A percentile compares a stretch with the other conserved stretches of the same genome.
Conservation (phyloP, 2,797 vertebrate species). For the Crotalus adamanteus region DNA sequence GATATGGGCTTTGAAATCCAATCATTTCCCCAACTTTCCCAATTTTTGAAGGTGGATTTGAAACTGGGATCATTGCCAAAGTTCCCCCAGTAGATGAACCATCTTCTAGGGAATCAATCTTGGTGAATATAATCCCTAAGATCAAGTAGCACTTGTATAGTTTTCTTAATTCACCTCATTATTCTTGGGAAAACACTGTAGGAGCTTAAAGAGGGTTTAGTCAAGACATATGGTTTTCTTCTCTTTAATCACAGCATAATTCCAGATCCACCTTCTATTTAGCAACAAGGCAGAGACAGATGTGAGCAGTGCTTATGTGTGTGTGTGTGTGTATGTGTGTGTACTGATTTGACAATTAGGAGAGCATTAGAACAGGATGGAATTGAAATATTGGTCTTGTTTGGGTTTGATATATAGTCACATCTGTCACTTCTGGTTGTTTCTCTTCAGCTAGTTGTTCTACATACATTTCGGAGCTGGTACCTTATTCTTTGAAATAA, state of each 20-base stretch:
- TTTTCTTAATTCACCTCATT: conserved; percentile 22
- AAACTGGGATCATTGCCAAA: conserved; percentile 6
- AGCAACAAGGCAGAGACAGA: conserved; percentile 12
- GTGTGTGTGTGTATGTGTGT: neutral
- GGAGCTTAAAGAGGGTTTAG: conserved; percentile 4
- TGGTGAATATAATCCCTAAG: neutral
- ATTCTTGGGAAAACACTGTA: neutral
- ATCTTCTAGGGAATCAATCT: neutral
- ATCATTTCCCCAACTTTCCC: neutral
- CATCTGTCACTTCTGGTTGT: neutral
- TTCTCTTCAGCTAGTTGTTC: neutral
- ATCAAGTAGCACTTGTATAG: neutral
- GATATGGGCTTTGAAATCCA: neutral
- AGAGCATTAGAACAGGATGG: neutral
- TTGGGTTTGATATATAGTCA: neutral
- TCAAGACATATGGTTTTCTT: conserved; percentile 7
- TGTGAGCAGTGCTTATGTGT: neutral
- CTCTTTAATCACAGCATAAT: conserved; percentile 19
- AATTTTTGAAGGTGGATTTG: neutral
- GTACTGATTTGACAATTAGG: neutral
- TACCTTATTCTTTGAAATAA: neutral
- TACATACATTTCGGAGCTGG: neutral
- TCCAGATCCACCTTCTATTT: neutral
- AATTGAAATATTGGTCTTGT: neutral
- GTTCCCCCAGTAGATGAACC: neutral